Evolutionary conservation across 1,140 invertebrate genomes (phyloP), one percentile per base, ranked within the genome.

Genomic region (Heliconius melpomene): DNA sequence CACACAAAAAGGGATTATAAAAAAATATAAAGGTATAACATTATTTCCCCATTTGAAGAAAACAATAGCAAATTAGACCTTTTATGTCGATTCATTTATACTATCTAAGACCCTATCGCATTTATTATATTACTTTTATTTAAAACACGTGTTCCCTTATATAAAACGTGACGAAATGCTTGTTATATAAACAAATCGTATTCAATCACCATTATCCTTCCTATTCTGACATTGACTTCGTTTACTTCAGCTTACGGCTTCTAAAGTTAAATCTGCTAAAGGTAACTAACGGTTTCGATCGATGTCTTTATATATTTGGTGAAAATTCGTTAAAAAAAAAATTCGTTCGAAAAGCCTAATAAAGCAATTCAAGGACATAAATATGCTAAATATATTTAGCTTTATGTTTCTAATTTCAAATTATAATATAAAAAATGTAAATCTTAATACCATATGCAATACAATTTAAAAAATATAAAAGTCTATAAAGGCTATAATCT

Each of bases 221-320:
- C 26, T 66, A 66, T 66, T 66, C 60, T 66, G 60, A 66, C 60
- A 66, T 66, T 66, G 26, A 66, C 60, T 66, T 66, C 9, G 26
- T 66, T 66, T 29, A 66, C 26, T 26, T 29, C 60, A 29, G 9
- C 23, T 66, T 66, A 29, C 2, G 60, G 60, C 60, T 66, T 66
- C 60, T 66, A 13, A 26, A 66, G 23, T 29, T 29, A 16, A 23
- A 6, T 23, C 23, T 29, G 5, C 13, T 26, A 29, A 29, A 66
- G 23, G 23, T 66, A 29, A 66, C 9, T 66, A 29, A 66, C 9
- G 9, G 11, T 26, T 57, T 23, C 29, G n/a, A 29, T 29, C 26
- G 5, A 66, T 29, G 8, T 18, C 3, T 23, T 11, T n/a, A 7
- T 11, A 60, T 2, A 23, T 2, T n/a, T 7, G 2, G 54, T 1